phyloP scores from a whole-genome alignment of 1,140 invertebrate genomes.

The Uloborus diversus region DNA sequence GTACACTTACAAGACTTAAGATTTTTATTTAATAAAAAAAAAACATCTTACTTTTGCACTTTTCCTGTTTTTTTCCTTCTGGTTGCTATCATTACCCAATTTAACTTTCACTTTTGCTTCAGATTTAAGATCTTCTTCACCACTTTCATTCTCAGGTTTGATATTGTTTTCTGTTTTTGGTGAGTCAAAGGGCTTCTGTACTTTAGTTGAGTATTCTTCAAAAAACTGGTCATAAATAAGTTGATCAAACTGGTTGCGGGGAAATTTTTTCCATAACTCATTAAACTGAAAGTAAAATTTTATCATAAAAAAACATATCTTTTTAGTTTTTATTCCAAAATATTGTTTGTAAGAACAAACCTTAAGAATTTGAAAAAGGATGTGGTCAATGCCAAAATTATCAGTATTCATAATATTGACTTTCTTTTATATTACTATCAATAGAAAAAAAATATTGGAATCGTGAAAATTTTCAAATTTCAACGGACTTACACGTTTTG shows the following conservation, averaged over 20 bases:
- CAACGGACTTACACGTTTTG: too few relatives aligned
- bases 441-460: too few relatives aligned
- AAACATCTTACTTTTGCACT: neutral
- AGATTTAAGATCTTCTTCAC: neutral
- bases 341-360: too few relatives aligned
- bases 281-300: conserved; percentile 24
- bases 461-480: too few relatives aligned
- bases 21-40: neutral
- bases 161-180: neutral
- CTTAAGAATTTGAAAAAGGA: too few relatives aligned
- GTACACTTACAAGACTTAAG: neutral
- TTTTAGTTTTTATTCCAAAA: neutral
- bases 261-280: conserved; percentile 44
- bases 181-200: neutral
- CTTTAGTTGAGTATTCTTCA: conserved; percentile 15
- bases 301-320: neutral
- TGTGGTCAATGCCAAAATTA: too few relatives aligned
- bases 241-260: conserved; percentile 39
- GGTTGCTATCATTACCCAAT: neutral
- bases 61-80: neutral
- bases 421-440: too few relatives aligned
- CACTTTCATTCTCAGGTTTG: neutral
- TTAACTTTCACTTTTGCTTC: neutral
- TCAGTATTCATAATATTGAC: too few relatives aligned
- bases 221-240: conserved; percentile 35